Percentiles rank a stretch among this genome's conserved stretches.
Conservation (phyloP, 1,140 invertebrate genomes). For the Drosophila ambigua region DNA sequence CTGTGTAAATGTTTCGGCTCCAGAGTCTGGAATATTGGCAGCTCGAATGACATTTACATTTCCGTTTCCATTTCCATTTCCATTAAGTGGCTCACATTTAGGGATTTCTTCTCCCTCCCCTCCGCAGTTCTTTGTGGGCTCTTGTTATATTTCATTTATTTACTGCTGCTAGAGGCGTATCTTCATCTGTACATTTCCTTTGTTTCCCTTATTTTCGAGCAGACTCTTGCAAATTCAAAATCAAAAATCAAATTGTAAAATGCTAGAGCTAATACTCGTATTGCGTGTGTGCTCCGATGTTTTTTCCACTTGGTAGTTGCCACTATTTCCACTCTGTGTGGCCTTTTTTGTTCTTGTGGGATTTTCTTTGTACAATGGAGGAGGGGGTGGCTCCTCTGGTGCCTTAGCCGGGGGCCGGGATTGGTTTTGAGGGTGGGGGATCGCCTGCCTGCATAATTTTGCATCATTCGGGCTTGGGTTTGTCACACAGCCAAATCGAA, state of each 20-base stretch:
- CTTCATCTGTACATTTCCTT: too few relatives aligned
- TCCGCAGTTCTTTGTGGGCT: background rate
- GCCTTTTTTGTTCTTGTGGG: too few relatives aligned
- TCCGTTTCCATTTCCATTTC: background rate
- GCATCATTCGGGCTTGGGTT: constrained; percentile 59
- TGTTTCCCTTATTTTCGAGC: constrained; percentile 4
- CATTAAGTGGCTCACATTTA: constrained; percentile 39
- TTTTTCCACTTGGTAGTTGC: too few relatives aligned
- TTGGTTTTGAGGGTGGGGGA: background rate
- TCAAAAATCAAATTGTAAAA: too few relatives aligned
- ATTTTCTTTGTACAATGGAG: too few relatives aligned
- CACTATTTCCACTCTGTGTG: too few relatives aligned
- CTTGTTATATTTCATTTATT: constrained; percentile 2
- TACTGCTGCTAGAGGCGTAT: background rate
- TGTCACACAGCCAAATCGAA: constrained; percentile 79
- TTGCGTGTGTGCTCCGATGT: too few relatives aligned
- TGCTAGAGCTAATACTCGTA: too few relatives aligned
- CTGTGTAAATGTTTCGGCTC: constrained; percentile 5
- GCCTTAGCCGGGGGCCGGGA: background rate
- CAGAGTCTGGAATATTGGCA: background rate
- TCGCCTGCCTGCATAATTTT: constrained; percentile 32
- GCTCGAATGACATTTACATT: constrained; percentile 8
- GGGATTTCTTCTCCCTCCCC: background rate
- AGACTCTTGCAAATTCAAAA: background rate
- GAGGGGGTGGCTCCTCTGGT: background rate